These are phyloP conservation scores for Lanistes nyassanus DNA, from an alignment of 1,140 invertebrate genomes.

Conservation along the genomic window DNA sequence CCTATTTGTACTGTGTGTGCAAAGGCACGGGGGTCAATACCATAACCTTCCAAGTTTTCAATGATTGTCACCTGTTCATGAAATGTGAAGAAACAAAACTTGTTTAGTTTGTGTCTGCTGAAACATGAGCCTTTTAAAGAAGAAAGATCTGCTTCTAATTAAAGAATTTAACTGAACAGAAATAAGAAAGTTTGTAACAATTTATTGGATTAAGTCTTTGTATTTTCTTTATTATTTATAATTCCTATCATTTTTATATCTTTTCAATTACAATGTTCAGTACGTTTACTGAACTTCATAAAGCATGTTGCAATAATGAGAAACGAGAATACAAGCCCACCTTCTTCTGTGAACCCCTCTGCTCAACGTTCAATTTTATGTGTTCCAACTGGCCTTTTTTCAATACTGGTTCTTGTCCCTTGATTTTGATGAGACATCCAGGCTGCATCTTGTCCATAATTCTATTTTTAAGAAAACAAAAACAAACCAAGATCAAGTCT, in stretches of 20 bases:
- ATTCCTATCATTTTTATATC: neutral
- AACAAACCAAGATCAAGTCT: constrained; percentile 5
- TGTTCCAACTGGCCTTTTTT: constrained; percentile 81
- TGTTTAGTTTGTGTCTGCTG: neutral
- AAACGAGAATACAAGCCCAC: constrained; percentile 64
- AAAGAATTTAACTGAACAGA: no score
- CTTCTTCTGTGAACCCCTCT: constrained; percentile 89
- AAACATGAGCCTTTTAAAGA: no score
- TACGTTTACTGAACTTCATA: neutral
- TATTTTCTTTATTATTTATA: neutral
- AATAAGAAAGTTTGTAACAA: neutral
- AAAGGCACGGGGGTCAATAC: constrained; percentile 82
- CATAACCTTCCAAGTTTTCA: constrained; percentile 86
- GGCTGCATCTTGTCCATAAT: constrained; percentile 80
- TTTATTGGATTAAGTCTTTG: neutral
- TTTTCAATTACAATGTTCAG: neutral
- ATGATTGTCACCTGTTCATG: constrained; percentile 82
- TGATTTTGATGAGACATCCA: constrained; percentile 76
- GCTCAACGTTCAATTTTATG: constrained; percentile 81
- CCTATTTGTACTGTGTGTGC: constrained; percentile 84
- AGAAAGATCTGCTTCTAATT: no score
- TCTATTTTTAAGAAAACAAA: constrained; percentile 56
- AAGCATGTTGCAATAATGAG: no score
- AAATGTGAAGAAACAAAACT: constrained; percentile 17
- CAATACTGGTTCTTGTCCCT: constrained; percentile 72